phyloP scores from a whole-genome alignment of 2,888 invertebrate species.

The Drosophila demipolita region DNA sequence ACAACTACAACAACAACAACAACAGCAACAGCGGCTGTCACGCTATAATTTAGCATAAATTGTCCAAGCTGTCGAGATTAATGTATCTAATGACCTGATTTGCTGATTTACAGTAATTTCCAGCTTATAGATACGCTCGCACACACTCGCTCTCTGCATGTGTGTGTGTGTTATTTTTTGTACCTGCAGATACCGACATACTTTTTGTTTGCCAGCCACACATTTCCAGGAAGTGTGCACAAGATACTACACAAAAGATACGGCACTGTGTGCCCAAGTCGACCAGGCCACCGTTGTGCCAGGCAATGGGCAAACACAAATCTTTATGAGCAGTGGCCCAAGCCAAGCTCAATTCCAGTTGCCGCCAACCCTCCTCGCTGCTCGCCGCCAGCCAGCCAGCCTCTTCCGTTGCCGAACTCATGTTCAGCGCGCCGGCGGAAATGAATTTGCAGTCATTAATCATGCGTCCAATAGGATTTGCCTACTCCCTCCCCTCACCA shows the following conservation, averaged over 20 bases:
- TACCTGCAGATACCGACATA: constrained; percentile 63
- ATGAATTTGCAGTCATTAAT: constrained; percentile 80
- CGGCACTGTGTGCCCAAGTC: constrained; percentile 26
- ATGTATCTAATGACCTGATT: constrained; percentile 82
- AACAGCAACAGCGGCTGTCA: constrained; percentile 46
- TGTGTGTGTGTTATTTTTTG: constrained; percentile 1
- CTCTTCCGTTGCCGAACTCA: constrained; percentile 7
- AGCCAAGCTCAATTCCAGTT: constrained; percentile 12
- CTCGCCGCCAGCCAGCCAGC: not conserved
- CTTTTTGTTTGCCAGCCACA: constrained; percentile 56
- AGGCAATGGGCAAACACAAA: constrained; percentile 52
- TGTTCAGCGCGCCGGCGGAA: constrained; percentile 61
- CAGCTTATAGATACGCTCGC: constrained; percentile 61
- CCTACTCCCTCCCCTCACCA: constrained; percentile 4
- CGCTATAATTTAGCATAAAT: constrained; percentile 78
- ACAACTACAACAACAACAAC: not conserved
- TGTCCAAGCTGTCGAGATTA: constrained; percentile 80
- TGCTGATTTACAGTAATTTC: constrained; percentile 81
- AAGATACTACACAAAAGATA: constrained; percentile 66
- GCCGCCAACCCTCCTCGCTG: not conserved
- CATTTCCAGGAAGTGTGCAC: constrained; percentile 72
- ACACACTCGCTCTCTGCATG: constrained; percentile 5
- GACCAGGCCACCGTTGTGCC: constrained; percentile 18
- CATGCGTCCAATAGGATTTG: constrained; percentile 76
- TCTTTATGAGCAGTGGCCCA: constrained; percentile 46